These are phyloP conservation scores for Bellardia bayeri DNA, from an alignment of 2,888 invertebrate genomes.

Conservation along the genomic window DNA sequence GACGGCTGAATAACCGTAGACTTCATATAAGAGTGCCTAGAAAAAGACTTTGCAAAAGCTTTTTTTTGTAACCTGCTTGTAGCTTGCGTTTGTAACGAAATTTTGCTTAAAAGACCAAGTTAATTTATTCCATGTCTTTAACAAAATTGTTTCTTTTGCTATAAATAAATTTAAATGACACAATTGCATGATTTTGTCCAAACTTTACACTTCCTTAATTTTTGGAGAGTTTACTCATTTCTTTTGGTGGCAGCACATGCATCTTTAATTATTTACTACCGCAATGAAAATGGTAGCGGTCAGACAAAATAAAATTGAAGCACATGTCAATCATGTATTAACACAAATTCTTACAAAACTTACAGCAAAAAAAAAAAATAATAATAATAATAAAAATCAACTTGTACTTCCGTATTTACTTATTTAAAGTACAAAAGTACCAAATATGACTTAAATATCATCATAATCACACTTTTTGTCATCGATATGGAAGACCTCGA, in stretches of 20 bases:
- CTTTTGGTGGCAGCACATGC: slow-evolving; percentile 31
- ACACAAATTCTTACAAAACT: slow-evolving; percentile 56
- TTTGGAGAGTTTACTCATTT: neutral
- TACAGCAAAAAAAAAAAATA: slow-evolving; percentile 11
- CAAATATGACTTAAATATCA: slow-evolving; percentile 63
- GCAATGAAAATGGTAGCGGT: slow-evolving; percentile 25
- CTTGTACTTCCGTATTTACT: slow-evolving; percentile 63
- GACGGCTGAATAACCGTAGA: no score
- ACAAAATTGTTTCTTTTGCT: neutral
- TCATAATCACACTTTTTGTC: slow-evolving; percentile 64
- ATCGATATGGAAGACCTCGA: neutral
- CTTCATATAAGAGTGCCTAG: no score
- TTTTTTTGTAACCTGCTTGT: no score
- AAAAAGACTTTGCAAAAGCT: no score
- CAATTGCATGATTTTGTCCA: slow-evolving; percentile 60
- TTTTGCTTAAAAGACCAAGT: no score
- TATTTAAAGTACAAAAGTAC: slow-evolving; percentile 54
- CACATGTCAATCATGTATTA: slow-evolving; percentile 71
- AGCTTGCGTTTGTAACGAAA: no score
- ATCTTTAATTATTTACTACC: slow-evolving; percentile 34
- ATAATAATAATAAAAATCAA: slow-evolving; percentile 33
- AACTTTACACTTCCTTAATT: slow-evolving; percentile 53
- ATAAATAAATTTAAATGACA: slow-evolving; percentile 53
- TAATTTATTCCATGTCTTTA: no score
- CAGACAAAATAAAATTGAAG: slow-evolving; percentile 37